A percentile compares a stretch with the other conserved stretches of the same genome.
These are phyloP conservation scores for Girardinus metallicus DNA, from an alignment of 2,797 vertebrate genomes.

Conservation along the genomic window DNA sequence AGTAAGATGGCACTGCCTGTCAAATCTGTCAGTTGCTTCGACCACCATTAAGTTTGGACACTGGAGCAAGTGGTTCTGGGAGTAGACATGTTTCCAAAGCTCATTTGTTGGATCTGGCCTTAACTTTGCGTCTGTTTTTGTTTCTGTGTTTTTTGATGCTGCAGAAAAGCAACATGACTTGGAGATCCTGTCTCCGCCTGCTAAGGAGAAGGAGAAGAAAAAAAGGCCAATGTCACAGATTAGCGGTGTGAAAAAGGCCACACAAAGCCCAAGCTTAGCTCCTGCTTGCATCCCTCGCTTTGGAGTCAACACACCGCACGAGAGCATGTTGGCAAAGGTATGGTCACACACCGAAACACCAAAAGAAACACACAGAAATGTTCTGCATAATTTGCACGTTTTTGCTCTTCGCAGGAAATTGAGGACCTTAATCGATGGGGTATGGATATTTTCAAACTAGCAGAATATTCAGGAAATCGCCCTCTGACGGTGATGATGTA, in stretches of 20 bases:
- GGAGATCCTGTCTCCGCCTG: constrained; percentile 81
- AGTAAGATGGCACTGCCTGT: not conserved
- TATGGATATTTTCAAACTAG: constrained; percentile 90
- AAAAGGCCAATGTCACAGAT: constrained; percentile 89
- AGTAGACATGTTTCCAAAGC: not conserved
- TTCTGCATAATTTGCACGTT: constrained; percentile 9
- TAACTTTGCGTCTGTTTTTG: not conserved
- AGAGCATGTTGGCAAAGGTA: constrained; percentile 88
- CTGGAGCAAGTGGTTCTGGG: too few species aligned
- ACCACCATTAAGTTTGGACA: not conserved
- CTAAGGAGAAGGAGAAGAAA: constrained; percentile 86
- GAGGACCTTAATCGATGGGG: constrained; percentile 92
- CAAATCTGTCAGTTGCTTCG: not conserved
- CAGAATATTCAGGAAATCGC: constrained; percentile 88
- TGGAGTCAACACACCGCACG: constrained; percentile 87
- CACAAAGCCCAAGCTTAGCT: constrained; percentile 75
- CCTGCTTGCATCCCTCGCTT: constrained; percentile 85
- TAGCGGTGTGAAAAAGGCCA: constrained; percentile 84
- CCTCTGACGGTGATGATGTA: constrained; percentile 92
- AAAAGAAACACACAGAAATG: constrained; percentile 3
- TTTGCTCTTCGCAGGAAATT: constrained; percentile 82
- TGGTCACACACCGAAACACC: not conserved
- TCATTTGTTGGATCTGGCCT: not conserved
- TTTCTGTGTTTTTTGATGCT: constrained; percentile 11
- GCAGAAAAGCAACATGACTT: constrained; percentile 93